Conservation (phyloP, 2,113 vertebrate genomes). For the Crotalus horridus region DNA sequence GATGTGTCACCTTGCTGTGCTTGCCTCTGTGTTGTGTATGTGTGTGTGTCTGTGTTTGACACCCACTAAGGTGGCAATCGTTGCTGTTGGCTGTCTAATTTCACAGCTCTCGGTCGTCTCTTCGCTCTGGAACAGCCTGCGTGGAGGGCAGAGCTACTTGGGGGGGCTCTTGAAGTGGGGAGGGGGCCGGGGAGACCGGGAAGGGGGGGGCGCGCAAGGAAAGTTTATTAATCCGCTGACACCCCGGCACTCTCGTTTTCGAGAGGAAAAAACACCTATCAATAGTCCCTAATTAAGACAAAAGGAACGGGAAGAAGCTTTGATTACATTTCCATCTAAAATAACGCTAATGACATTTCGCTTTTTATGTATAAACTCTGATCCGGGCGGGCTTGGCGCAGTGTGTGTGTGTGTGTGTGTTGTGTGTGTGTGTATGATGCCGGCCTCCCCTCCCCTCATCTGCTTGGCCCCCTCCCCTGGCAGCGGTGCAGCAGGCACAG, state of each 20-base stretch:
- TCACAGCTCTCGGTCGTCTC: not conserved
- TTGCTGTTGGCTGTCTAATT: not conserved
- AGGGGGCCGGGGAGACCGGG: not conserved
- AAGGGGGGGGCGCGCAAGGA: not conserved
- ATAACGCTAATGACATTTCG: conserved; percentile 29
- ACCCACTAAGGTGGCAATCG: not conserved
- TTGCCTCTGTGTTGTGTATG: not conserved
- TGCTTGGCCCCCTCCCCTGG: not conserved
- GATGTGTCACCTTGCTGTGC: not conserved
- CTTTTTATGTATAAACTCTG: conserved; percentile 16
- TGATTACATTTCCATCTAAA: conserved; percentile 38
- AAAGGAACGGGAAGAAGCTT: conserved; percentile 25
- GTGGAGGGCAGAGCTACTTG: not conserved
- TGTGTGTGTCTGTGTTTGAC: not conserved
- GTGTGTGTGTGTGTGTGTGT: not conserved
- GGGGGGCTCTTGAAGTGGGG: not conserved
- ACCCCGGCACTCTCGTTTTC: not conserved
- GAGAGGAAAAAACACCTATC: conserved; percentile 24
- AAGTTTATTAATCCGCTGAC: conserved; percentile 29
- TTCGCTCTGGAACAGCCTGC: not conserved
- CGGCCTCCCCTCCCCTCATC: not conserved
- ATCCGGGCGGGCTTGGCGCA: not conserved
- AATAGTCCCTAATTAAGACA: conserved; percentile 35
- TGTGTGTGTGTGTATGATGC: not conserved
- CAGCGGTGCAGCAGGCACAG: not conserved